Evolutionary conservation across 2,113 vertebrate species (phyloP).

Genomic region (Arenaria interpres): DNA sequence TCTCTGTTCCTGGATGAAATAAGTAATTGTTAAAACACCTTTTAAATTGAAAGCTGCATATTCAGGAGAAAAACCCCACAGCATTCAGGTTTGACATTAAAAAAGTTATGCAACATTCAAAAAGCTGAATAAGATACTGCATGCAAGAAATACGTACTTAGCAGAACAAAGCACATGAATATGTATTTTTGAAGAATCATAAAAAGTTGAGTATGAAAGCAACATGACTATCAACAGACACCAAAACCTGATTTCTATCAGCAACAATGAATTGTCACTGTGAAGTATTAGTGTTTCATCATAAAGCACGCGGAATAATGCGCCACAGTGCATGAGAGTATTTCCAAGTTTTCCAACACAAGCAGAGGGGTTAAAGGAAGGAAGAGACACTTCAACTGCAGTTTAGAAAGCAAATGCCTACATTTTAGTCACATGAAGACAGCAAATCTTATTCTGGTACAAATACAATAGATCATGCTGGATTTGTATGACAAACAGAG

Average conservation of each 20-base stretch:
- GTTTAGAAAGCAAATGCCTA: background rate
- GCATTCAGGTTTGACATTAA: background rate
- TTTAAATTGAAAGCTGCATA: background rate
- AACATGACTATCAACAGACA: background rate
- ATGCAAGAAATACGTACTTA: background rate
- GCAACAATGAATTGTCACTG: background rate
- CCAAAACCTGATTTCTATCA: background rate
- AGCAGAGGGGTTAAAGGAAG: background rate
- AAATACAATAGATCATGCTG: slow-evolving; percentile 24
- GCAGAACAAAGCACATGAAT: background rate
- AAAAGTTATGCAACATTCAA: background rate
- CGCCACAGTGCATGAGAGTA: background rate
- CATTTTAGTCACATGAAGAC: background rate
- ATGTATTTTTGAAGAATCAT: background rate
- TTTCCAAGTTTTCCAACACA: background rate
- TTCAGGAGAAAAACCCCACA: background rate
- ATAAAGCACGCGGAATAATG: background rate
- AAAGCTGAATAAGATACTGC: background rate
- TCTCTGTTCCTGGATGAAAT: background rate
- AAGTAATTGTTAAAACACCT: background rate
- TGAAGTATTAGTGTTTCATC: background rate
- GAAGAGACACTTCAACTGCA: background rate
- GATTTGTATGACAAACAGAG: background rate
- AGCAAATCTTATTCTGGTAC: background rate
- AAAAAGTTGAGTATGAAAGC: background rate